Base-by-base conservation (phyloP, 2,113 vertebrate species). In the Glareola pratincola region DNA sequence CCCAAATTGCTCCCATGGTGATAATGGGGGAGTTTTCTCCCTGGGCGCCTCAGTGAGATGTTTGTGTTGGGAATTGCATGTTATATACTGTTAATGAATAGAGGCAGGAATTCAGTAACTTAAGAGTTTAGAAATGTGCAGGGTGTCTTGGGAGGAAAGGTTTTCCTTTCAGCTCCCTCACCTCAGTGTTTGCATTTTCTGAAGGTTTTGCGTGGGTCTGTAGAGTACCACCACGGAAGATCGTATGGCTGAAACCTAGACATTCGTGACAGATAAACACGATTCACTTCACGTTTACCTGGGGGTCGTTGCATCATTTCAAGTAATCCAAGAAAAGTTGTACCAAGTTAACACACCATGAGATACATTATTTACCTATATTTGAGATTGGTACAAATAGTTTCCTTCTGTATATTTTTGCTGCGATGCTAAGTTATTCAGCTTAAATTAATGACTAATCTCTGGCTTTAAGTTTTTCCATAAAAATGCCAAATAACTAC, bases 1-100 rank as follows among this genome's bases (percentile, higher is more conserved):
- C 76, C 62, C 16, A 95, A 87, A 97, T 95, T 94, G 90, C 90
- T 97, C 96, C 95, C 96, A 41, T 94, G 96, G 62, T 88, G 92
- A 92, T 91, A 56, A 91, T 68, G 93, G 69, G 37, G 87, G 94
- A 90, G 87, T 93, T 94, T 87, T 88, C 50, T 93, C 96, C 81
- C 96, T 82, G 62, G 77, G 78, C 14, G 5, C 92, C 60, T 94
- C 62, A 24, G 64, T 26, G 89, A 90, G 83, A 82, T 90, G 71
- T 92, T 95, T 94, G 87, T 90, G 48, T 73, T 94, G 96, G 84
- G 90, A 96, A 91, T 92, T 91, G 66, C 20, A 14, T 90, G 57
- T 89, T 91, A 23, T 75, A 1, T 45, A 12, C 60, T 53, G 36
- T 45, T 95, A 95, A 90, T 88, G 85, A 94, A 85, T 4, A 72